phyloP scores from a whole-genome alignment of 2,797 vertebrate genomes.

The Alauda arvensis region DNA sequence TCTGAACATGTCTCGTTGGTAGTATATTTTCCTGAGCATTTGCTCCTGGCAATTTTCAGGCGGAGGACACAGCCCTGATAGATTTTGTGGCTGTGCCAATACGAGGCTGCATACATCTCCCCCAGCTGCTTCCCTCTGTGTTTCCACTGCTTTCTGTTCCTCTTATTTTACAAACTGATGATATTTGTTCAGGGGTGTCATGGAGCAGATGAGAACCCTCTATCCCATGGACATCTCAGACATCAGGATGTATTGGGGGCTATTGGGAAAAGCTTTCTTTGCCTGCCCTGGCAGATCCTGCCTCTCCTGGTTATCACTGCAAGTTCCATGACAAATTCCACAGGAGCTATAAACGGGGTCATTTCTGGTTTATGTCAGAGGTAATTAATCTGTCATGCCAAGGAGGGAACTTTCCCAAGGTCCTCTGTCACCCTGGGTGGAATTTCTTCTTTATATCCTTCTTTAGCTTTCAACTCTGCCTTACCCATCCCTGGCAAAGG shows the following conservation, averaged over 20 bases:
- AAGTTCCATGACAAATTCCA: not conserved
- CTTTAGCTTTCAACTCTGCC: not conserved
- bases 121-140: not conserved
- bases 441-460: not conserved
- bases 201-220: not conserved
- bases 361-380: not conserved
- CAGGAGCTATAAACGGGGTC: accelerated
- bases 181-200: not conserved
- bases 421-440: not conserved
- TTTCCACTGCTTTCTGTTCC: not conserved
- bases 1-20: not conserved
- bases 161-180: not conserved
- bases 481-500: not conserved
- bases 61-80: not conserved
- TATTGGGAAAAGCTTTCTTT: not conserved
- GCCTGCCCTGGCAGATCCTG: not conserved
- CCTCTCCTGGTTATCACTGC: not conserved
- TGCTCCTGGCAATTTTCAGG: constrained; percentile 10
- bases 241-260: not conserved
- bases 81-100: constrained; percentile 39
- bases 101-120: not conserved
- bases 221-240: not conserved
- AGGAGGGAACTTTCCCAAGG: not conserved
- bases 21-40: not conserved
- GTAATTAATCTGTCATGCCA: not conserved